A percentile compares a stretch with the other conserved stretches of the same genome.
Conservation (phyloP, 2,797 vertebrate genomes). For the Acrocephalus scirpaceus region DNA sequence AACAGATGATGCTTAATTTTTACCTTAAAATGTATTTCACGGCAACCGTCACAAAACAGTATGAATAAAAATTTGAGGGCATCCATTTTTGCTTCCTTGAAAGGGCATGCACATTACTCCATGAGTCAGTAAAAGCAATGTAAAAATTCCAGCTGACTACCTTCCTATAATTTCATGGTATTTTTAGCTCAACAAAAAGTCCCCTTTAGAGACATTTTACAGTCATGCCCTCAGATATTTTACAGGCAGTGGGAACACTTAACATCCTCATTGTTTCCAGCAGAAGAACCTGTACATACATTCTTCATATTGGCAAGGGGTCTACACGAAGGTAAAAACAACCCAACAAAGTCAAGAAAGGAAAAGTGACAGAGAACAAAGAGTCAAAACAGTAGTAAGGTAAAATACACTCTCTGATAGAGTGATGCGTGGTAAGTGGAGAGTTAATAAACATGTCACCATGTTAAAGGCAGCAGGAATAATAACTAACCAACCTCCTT, state of each 20-base stretch:
- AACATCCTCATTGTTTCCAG: not conserved
- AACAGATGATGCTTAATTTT: not conserved
- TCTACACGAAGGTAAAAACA: not conserved
- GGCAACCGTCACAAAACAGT: not conserved
- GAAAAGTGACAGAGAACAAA: not conserved
- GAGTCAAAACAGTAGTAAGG: not conserved
- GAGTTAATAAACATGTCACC: not conserved
- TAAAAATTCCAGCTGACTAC: constrained; percentile 29
- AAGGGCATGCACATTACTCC: not conserved
- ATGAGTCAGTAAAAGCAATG: not conserved
- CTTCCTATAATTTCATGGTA: not conserved
- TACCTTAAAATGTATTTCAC: not conserved
- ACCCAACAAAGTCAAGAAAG: not conserved
- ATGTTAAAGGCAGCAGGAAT: not conserved
- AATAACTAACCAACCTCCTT: not conserved
- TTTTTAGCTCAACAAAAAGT: constrained; percentile 10
- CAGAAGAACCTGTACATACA: not conserved
- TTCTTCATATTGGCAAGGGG: not conserved
- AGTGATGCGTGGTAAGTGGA: not conserved
- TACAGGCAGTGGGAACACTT: not conserved
- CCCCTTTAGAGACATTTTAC: not conserved
- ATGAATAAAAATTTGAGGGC: not conserved
- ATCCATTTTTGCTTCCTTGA: not conserved
- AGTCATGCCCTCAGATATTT: not conserved
- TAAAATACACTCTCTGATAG: not conserved